Base-by-base conservation (phyloP, 2,888 invertebrate species). In the Agrochola macilenta region DNA sequence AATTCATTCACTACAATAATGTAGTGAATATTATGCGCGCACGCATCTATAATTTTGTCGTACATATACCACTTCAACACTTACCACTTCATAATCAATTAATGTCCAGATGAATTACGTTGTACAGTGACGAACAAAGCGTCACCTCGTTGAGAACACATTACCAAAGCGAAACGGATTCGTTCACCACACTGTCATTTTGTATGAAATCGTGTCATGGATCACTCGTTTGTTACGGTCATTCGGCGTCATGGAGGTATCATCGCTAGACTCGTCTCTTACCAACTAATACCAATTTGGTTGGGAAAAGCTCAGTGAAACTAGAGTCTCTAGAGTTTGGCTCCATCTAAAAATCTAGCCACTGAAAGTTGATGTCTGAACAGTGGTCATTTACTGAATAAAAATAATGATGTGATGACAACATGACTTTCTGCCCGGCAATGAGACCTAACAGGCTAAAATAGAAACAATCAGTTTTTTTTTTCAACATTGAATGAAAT, bases 121-220 rank as follows among this genome's bases (percentile, higher is more conserved):
- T 63, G 30, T 66, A 64, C 69, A 78, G 70, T 46, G 58, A 39
- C 14, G 49, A 68, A 86, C 75, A 78, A 78, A 78, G 83, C 69
- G 52, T 43, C 54, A 72, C 70, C 81, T 83, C 70, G 76, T 78
- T 61, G 75, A 63, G 61, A 78, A 66, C 77, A 77, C 76, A 83
- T 85, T 83, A 81, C 64, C 72, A 58, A 66, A 49, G 66, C 66
- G 77, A 74, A 79, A 76, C 86, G 60, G 87, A 89, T 87, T 63
- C 63, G 86, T 87, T 89, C 57, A 68, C 70, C 72, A 82, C 80
- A 70, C 75, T 65, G 52, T 79, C 72, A 80, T 83, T 83, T 81
- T 77, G 71, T 79, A 60, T 72, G 64, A 74, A 84, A 83, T 83
- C 12, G 49, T 81, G 89, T 81, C 84, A 87, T 82, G 76, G 81